Conservation (phyloP, 2,797 vertebrate genomes). For the Peromyscus aztecus region DNA sequence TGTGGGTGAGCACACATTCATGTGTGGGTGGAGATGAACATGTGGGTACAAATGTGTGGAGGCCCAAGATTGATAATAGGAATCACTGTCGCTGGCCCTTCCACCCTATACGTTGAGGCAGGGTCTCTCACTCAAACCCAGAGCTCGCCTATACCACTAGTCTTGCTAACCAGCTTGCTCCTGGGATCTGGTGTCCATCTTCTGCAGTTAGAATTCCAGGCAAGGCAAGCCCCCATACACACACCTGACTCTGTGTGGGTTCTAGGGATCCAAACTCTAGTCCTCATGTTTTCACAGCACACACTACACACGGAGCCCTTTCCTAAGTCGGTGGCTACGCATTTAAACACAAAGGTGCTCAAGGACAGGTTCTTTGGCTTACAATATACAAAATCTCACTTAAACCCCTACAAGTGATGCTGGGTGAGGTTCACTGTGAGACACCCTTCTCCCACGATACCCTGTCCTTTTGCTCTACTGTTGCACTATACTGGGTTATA, state of each 20-base stretch:
- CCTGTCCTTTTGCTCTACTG: background rate
- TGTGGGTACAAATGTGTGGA: background rate
- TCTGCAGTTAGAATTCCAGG: background rate
- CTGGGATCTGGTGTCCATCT: background rate
- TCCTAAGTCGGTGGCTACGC: background rate
- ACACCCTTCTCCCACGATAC: background rate
- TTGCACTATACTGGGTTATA: background rate
- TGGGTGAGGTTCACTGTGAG: background rate
- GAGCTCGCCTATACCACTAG: background rate
- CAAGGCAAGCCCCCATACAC: no score
- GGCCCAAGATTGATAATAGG: no score
- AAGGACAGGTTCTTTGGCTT: constrained; percentile 1
- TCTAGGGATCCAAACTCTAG: background rate
- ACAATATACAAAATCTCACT: background rate
- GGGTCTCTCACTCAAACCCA: background rate
- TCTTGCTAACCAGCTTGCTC: background rate
- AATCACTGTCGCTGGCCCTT: background rate
- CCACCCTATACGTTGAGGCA: background rate
- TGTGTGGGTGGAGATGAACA: background rate
- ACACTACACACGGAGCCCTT: background rate
- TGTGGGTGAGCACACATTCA: background rate
- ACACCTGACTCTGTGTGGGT: background rate
- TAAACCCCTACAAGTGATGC: background rate
- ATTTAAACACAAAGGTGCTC: constrained; percentile 34
- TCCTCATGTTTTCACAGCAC: no score